Evolutionary conservation across 2,113 vertebrate species (phyloP), one percentile per base, ranked within the genome.

Genomic region (Anoura caudifer): DNA sequence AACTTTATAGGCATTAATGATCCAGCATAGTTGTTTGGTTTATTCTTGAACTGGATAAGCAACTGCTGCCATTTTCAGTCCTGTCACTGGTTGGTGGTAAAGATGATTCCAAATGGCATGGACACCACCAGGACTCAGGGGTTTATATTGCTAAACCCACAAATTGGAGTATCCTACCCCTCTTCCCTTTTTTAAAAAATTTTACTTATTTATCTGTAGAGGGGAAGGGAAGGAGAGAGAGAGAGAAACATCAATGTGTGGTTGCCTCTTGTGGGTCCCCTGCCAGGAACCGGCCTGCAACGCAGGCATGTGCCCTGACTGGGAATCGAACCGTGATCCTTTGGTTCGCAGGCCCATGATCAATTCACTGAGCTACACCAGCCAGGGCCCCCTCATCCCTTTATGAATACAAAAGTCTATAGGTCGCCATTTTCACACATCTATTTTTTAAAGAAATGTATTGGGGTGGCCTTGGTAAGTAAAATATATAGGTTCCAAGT

Each of bases 1-100:
- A 81, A 85, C 77, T n/a, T 95, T 63, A 69, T 3, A 41, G 43
- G 76, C 47, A 69, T 87, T 73, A 82, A 72, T 56, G 45, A 91
- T 45, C 80, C 43, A 84, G 79, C 65, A 67, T 36, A 73, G 41
- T 24, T 22, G 3, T 87, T 89, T 63, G 75, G 3, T 94, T 93
- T 97, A 65, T 88, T 84, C 65, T 90, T 87, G 16, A 63, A 31
- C 85, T 93, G 69, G 26, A 87, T 41, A 69, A 41, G 45, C 82
- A 89, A 24, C 69, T 88, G 45, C 76, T 92, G 45, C 54, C 45
- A 70, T 69, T 69, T 93, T 93, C 82, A 47, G 43, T 59, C 90
- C 84, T 81, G 43, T 47, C 61, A 87, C 63, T 73, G n/a, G 16
- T 50, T 79, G 67, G 83, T 83, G 70, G 50, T 81, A 90, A 95